Percentiles rank a stretch among this genome's conserved stretches.
Evolutionary conservation across 2,113 vertebrate genomes (phyloP).

Genomic region (Antechinus flavipes): DNA sequence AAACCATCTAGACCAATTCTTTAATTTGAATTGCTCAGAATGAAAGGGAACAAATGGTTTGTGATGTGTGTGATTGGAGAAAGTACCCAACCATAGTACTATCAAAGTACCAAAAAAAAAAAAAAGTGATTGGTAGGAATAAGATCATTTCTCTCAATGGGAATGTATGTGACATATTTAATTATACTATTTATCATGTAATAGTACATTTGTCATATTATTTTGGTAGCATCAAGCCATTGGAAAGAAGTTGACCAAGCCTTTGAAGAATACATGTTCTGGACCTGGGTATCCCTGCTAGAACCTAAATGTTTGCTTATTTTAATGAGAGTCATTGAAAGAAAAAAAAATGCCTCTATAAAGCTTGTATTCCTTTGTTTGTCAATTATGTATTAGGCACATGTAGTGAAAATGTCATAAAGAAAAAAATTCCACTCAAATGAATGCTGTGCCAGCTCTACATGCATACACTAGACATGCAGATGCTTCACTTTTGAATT

Average conservation of each 20-base stretch:
- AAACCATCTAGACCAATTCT: neutral
- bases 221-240: neutral
- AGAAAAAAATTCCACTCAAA: constrained; percentile 57
- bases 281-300: neutral
- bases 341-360: constrained; percentile 27
- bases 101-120: neutral
- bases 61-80: neutral
- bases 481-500: constrained; percentile 85
- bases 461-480: constrained; percentile 66
- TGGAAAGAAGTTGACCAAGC: neutral
- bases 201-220: constrained; percentile 8
- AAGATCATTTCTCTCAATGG: neutral
- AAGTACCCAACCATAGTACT: neutral
- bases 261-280: neutral
- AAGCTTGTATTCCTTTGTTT: constrained; percentile 71
- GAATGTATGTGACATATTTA: neutral
- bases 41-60: neutral
- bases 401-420: constrained; percentile 56
- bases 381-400: constrained; percentile 65
- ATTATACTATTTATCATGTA: neutral
- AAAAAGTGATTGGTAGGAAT: neutral
- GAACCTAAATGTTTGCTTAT: neutral
- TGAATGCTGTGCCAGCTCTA: constrained; percentile 57
- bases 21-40: neutral
- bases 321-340: constrained; percentile 27